Evolutionary conservation across 92 coral and sea anemone genomes (phyloP).

Genomic region (Meandrina meandrites): DNA sequence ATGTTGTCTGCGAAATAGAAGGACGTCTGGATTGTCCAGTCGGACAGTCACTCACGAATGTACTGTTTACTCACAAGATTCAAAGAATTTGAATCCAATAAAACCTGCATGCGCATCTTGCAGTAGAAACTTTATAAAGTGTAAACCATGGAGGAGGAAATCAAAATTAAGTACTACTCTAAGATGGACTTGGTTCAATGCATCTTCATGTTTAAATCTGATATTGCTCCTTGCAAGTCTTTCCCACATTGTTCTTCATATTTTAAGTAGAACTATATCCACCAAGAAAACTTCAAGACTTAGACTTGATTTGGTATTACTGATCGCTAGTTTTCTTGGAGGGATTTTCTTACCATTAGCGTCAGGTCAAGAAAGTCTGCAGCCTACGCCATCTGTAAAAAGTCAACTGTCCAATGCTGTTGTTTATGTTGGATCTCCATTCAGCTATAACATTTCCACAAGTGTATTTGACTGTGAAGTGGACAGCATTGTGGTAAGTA

Average conservation of each 20-base stretch:
- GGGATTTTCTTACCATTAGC: slow-evolving; percentile 17
- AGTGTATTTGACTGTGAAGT: slow-evolving; percentile 76
- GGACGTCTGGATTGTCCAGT: neutral
- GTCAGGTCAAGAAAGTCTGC: slow-evolving; percentile 36
- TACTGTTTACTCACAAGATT: neutral
- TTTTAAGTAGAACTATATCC: neutral
- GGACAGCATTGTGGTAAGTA: slow-evolving; percentile 82
- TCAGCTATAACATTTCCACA: slow-evolving; percentile 69
- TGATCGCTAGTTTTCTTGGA: slow-evolving; percentile 22
- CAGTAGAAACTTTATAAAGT: slow-evolving; percentile 27
- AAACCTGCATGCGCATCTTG: neutral
- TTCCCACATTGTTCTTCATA: neutral
- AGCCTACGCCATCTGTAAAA: slow-evolving; percentile 47
- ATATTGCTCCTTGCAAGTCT: slow-evolving; percentile 2
- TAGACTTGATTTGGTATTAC: neutral
- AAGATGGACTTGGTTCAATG: neutral
- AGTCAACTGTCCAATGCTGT: slow-evolving; percentile 50
- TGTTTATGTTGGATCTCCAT: slow-evolving; percentile 70
- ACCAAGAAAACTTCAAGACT: neutral
- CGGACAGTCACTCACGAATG: slow-evolving; percentile 1
- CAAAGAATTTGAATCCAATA: neutral
- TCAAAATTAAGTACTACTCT: neutral
- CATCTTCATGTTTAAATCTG: neutral
- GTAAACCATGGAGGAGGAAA: slow-evolving; percentile 58
- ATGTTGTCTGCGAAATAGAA: slow-evolving; percentile 6